These are phyloP conservation scores for Mixornis gularis DNA, from an alignment of 2,113 vertebrate species.

Conservation along the genomic window DNA sequence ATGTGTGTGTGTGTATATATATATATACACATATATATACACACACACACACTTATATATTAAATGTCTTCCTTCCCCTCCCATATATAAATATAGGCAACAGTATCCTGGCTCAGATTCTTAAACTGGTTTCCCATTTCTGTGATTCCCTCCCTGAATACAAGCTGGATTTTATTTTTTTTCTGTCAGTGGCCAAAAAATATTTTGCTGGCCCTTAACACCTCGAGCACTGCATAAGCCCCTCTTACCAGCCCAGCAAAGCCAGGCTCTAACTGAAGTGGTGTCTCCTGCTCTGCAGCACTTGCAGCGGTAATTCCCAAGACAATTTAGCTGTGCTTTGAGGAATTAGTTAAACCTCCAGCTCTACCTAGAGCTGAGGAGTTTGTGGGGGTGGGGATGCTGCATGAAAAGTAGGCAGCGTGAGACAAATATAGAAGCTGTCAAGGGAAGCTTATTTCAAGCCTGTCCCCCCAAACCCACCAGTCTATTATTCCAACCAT, in stretches of 20 bases:
- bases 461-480: constrained; percentile 35
- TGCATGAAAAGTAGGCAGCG: not conserved
- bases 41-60: not conserved
- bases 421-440: constrained; percentile 46
- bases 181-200: not conserved
- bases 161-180: not conserved
- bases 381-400: not conserved
- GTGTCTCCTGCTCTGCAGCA: not conserved
- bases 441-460: constrained; percentile 32
- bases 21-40: not conserved
- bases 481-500: constrained; percentile 35
- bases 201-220: not conserved
- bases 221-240: not conserved
- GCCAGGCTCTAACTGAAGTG: not conserved
- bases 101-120: not conserved
- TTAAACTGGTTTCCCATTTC: not conserved
- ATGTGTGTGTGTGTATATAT: not conserved
- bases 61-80: not conserved
- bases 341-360: constrained; percentile 23
- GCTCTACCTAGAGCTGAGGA: constrained; percentile 1
- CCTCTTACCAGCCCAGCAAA: not conserved
- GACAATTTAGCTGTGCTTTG: not conserved
- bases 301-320: not conserved
- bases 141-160: not conserved
- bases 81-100: not conserved